phyloP scores from a whole-genome alignment of 2,888 invertebrate genomes.

The Lepeophtheirus nordmannii region DNA sequence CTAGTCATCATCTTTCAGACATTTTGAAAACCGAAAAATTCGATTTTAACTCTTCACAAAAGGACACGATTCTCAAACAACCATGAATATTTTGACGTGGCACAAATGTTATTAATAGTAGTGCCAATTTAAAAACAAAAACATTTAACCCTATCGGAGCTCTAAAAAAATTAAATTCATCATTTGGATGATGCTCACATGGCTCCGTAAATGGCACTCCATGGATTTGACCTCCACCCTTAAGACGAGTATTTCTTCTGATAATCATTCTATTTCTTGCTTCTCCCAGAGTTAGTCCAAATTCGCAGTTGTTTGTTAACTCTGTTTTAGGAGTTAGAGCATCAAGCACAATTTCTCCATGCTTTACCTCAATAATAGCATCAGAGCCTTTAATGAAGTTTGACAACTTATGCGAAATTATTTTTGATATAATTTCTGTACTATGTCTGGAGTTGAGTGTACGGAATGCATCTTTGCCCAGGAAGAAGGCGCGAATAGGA shows the following conservation, averaged over 20 bases:
- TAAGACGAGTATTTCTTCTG: background rate
- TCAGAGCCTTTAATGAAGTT: constrained; percentile 7
- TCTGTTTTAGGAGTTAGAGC: background rate
- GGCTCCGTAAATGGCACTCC: background rate
- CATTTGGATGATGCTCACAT: background rate
- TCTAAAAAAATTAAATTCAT: no score
- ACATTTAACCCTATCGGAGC: no score
- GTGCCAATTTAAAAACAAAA: no score
- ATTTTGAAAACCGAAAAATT: no score
- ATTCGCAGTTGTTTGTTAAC: background rate
- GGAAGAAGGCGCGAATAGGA: constrained; percentile 4
- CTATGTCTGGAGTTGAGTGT: background rate
- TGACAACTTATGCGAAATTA: background rate
- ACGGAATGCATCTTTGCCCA: background rate
- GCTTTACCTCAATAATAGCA: background rate
- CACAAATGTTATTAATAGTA: no score
- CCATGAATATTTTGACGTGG: no score
- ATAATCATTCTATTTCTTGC: background rate
- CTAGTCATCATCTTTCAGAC: no score
- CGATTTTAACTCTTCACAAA: no score
- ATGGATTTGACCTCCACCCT: background rate
- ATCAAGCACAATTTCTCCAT: constrained; percentile 9
- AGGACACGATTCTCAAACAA: no score
- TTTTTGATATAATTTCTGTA: background rate
- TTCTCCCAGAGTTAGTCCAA: background rate